Percentiles rank a stretch among this genome's conserved stretches.
Conservation (phyloP, 2,888 invertebrate species). For the Diadegma fenestrale region DNA sequence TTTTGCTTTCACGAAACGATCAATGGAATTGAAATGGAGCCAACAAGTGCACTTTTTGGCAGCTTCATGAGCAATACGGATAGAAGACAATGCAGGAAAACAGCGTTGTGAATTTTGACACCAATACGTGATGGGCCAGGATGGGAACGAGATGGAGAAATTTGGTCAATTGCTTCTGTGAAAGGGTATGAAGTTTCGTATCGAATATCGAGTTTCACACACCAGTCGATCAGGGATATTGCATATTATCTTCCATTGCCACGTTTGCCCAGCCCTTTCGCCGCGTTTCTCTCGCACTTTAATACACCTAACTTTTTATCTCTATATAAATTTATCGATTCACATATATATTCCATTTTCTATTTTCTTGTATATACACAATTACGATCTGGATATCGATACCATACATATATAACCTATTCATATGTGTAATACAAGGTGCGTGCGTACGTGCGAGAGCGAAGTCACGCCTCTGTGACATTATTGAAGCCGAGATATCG, state of each 20-base stretch:
- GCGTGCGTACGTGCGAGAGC: conserved; percentile 27
- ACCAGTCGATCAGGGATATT: conserved; percentile 65
- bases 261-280: conserved; percentile 44
- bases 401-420: neutral
- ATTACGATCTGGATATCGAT: conserved; percentile 27
- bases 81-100: conserved; percentile 9
- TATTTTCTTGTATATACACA: neutral
- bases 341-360: neutral
- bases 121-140: neutral
- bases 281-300: neutral
- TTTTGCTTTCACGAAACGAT: neutral
- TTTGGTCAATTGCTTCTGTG: conserved; percentile 45
- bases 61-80: neutral
- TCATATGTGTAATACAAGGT: neutral
- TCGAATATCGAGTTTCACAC: conserved; percentile 65
- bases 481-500: conserved; percentile 36
- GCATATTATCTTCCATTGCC: conserved; percentile 68
- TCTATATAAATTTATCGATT: conserved; percentile 10
- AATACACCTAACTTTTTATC: conserved; percentile 12
- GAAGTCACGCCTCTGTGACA: conserved; percentile 39
- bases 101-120: conserved; percentile 5
- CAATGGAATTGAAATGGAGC: neutral
- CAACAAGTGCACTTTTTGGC: neutral
- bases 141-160: conserved; percentile 40
- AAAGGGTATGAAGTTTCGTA: conserved; percentile 67